Conservation (phyloP, 2,113 vertebrate genomes). For the Platichthys flesus region DNA sequence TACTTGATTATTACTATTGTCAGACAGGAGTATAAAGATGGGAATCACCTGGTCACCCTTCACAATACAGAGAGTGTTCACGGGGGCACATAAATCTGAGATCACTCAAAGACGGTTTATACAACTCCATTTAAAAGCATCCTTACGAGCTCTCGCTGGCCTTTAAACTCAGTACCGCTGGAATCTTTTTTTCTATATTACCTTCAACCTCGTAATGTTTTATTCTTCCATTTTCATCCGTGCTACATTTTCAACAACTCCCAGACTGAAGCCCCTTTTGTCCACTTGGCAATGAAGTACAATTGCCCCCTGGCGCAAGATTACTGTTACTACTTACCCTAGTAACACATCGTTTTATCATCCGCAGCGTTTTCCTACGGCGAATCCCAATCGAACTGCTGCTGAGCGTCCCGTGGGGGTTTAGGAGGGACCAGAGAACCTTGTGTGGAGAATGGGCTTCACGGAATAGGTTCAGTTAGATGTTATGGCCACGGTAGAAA, state of each 20-base stretch:
- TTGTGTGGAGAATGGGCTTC: conserved; percentile 39
- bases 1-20: background rate
- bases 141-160: conserved; percentile 45
- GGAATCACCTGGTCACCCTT: background rate
- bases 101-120: conserved; percentile 43
- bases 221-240: conserved; percentile 29
- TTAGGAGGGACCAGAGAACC: conserved; percentile 32
- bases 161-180: conserved; percentile 22
- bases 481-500: conserved; percentile 39
- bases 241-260: conserved; percentile 40
- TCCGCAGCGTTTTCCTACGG: conserved; percentile 20
- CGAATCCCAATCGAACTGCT: conserved; percentile 37
- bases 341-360: conserved; percentile 57
- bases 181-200: conserved; percentile 28
- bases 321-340: conserved; percentile 27
- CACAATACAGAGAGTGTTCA: background rate
- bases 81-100: conserved; percentile 36
- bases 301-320: conserved; percentile 42
- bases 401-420: conserved; percentile 29
- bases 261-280: conserved; percentile 40
- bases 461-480: conserved; percentile 42
- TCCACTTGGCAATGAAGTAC: conserved; percentile 60
- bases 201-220: conserved; percentile 52
- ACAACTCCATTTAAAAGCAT: conserved; percentile 45
- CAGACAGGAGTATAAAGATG: background rate